Base-by-base conservation (phyloP, 1,140 invertebrate species). In the Formica exsecta region DNA sequence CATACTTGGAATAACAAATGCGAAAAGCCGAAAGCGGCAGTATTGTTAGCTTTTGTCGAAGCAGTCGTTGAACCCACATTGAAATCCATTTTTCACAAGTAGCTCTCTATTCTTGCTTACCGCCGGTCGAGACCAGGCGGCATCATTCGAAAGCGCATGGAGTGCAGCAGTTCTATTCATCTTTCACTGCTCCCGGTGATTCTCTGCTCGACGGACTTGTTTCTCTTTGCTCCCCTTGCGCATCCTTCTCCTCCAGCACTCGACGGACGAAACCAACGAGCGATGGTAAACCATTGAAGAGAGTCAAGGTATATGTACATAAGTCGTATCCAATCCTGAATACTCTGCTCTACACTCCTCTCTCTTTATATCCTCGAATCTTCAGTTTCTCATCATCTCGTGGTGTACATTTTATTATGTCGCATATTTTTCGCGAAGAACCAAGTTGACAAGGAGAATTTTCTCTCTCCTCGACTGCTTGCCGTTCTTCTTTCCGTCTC, bases 1-100 rank as follows among this genome's bases (percentile, higher is more conserved):
- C 48, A 19, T 41, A 29, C 3, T 54, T n/a, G 19, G 64, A 71
- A 41, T 80, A 80, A 71, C 65, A 57, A 80, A 59, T 16, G 51
- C 22, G 19, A 25, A 36, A 22, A 54, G 32, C 29, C 41, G 29
- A 38, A 68, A 51, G 36, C n/a, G 36, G 9, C 22, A 13, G 22
- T 41, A 80, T 80, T 80, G 77, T 80, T 80, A 29, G 48, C 44
- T 70, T 80, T 71, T 38, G 36, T 80, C 36, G 65, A 68, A 68
- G 44, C 66, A 38, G 13, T 44, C 66, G 38, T 68, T 68, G 66
- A 68, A 68, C n/a, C 66, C 38, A 16, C 66, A 11, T 68, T 68
- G 38, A 80, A 80, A 70, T 71, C 29, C 65, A 80, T 80, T 80
- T 80, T 80, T 80, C 77, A 71, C 77, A 80, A 80, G 65, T 71